phyloP scores from a whole-genome alignment of 1,140 invertebrate genomes.

The Drosophila navojoa region DNA sequence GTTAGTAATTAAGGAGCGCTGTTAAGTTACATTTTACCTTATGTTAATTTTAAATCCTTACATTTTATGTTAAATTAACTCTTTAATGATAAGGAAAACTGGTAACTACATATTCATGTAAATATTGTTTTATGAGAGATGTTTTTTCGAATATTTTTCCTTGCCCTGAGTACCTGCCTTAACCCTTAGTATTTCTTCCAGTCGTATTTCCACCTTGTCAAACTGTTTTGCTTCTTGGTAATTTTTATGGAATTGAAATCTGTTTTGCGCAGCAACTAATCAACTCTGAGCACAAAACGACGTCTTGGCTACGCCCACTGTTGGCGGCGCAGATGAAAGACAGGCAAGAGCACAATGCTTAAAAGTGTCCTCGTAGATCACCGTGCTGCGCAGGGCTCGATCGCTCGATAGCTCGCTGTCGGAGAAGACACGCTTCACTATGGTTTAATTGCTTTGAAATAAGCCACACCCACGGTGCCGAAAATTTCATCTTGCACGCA shows the following conservation, averaged over 20 bases:
- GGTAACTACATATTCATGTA: too few species aligned
- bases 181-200: not conserved
- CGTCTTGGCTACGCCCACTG: constrained; percentile 48
- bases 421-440: constrained; percentile 71
- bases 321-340: constrained; percentile 67
- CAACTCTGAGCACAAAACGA: constrained; percentile 40
- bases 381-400: constrained; percentile 8
- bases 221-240: constrained; percentile 10
- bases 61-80: not conserved
- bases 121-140: too few species aligned
- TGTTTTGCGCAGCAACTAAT: constrained; percentile 49
- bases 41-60: not conserved
- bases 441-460: constrained; percentile 80
- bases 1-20: not conserved
- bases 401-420: not conserved
- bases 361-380: constrained; percentile 77
- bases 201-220: constrained; percentile 3
- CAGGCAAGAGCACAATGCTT: constrained; percentile 29
- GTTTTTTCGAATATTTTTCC: too few species aligned
- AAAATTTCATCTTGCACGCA: constrained; percentile 77
- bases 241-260: constrained; percentile 31
- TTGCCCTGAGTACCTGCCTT: not conserved
- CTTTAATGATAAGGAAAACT: not conserved
- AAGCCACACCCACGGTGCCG: constrained; percentile 73
- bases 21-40: not conserved